Base-by-base conservation (phyloP, 2,797 vertebrate genomes). In the Apogon talboti region DNA sequence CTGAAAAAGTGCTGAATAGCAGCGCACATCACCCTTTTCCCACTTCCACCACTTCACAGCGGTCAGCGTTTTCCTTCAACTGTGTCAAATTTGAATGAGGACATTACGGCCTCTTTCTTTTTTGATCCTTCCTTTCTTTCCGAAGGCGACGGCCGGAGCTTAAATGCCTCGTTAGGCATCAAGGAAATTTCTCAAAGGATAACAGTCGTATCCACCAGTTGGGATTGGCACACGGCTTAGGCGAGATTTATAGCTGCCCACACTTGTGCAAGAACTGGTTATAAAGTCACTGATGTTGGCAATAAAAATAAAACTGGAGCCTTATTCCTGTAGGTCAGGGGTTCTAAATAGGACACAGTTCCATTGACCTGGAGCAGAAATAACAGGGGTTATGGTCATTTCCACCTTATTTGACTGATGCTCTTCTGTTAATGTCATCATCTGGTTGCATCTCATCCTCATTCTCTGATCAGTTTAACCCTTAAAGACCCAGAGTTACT, bases 11-110 rank as follows among this genome's bases (percentile, higher is more conserved):
- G 91, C 91, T 90, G 91, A 93, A 91, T 87, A 83, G 81, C 77
- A 82, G 64, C 66, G 70, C 78, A 88, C 87, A 87, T 82, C 77
- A 9, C 68, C 65, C 69, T 54, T 74, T 78, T 66, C 30, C 60
- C 60, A 71, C 81, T 89, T 86, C 80, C 68, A 84, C 76, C 75
- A 85, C 86, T 92, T 86, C 66, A 80, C 87, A 88, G 87, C 64
- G 90, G 88, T 92, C 86, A 91, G 91, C 90, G 51, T 84, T 92
- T 91, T 84, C 81, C 76, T 91, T 93, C 73, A 77, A 89, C 82
- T 85, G 88, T 87, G 85, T 90, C 89, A 86, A 82, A 88, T 87
- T 71, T 86, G 84, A 89, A 92, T 87, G 83, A 91, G 89, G 83
- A 86, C 87, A 85, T 92, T 89, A 90, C 79, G 78, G 76, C 72